Evolutionary conservation across 1,140 invertebrate species (phyloP).

Genomic region (Eumeta japonica): DNA sequence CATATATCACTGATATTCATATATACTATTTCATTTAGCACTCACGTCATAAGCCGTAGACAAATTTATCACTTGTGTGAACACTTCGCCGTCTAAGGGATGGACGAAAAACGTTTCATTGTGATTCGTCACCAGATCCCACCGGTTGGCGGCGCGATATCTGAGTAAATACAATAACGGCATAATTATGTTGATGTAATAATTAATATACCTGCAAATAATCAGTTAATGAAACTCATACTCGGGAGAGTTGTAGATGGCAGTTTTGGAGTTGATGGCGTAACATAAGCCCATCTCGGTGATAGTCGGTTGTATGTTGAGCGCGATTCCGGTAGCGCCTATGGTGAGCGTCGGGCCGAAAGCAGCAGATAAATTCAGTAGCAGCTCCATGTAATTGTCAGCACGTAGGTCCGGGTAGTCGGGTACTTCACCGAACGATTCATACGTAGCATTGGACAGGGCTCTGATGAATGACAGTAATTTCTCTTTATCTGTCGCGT

Average conservation of each 20-base stretch:
- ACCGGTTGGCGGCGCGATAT: slow-evolving; percentile 58
- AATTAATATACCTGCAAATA: background rate
- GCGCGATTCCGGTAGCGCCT: slow-evolving; percentile 49
- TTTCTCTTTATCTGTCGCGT: slow-evolving; percentile 48
- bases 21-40: slow-evolving; percentile 4
- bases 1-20: slow-evolving; percentile 1
- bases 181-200: slow-evolving; percentile 3
- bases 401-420: slow-evolving; percentile 51
- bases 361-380: slow-evolving; percentile 55
- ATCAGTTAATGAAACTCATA: slow-evolving; percentile 28
- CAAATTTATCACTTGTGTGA: slow-evolving; percentile 68
- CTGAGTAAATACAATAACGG: slow-evolving; percentile 29
- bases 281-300: slow-evolving; percentile 69
- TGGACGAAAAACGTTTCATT: slow-evolving; percentile 63
- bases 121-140: slow-evolving; percentile 49
- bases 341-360: slow-evolving; percentile 60
- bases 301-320: slow-evolving; percentile 57
- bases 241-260: slow-evolving; percentile 62
- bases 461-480: slow-evolving; percentile 56
- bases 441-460: slow-evolving; percentile 59
- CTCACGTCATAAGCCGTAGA: slow-evolving; percentile 62
- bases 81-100: slow-evolving; percentile 69
- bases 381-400: slow-evolving; percentile 56
- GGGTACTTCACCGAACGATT: slow-evolving; percentile 58
- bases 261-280: slow-evolving; percentile 64